phyloP scores from a whole-genome alignment of 2,888 invertebrate genomes.

The Hipparchia sbordonii region DNA sequence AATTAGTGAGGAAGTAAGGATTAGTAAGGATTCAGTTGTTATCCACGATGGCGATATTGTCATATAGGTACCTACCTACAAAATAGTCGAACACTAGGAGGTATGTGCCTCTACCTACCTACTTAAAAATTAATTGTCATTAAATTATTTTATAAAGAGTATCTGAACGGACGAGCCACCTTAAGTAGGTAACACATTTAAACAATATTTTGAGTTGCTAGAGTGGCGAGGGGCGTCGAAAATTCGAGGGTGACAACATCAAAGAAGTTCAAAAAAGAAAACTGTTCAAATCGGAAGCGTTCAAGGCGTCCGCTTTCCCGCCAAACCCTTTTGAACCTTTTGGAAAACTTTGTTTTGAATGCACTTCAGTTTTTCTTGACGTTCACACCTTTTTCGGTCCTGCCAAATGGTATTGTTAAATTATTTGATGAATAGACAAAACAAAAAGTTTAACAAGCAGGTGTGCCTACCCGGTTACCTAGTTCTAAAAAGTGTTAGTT shows the following conservation, averaged over 20 bases:
- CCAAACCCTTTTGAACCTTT: constrained; percentile 38
- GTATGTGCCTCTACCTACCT: neutral
- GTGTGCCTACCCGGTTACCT: neutral
- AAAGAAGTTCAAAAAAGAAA: constrained; percentile 61
- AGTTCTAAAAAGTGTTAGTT: neutral
- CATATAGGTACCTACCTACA: too few relatives aligned
- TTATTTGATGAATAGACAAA: neutral
- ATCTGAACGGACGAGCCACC: constrained; percentile 7
- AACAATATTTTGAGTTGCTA: constrained; percentile 35
- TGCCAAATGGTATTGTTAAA: neutral
- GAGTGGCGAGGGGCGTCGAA: constrained; percentile 27
- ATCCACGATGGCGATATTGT: too few relatives aligned
- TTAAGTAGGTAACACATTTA: constrained; percentile 34
- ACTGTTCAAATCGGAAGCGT: constrained; percentile 51
- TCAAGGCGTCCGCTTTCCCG: constrained; percentile 51
- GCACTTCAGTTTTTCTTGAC: constrained; percentile 40
- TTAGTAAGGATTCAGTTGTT: too few relatives aligned
- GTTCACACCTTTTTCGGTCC: constrained; percentile 23
- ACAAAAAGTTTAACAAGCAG: neutral
- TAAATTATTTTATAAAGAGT: neutral
- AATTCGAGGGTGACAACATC: constrained; percentile 50
- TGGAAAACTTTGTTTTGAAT: constrained; percentile 32
- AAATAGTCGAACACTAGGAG: neutral
- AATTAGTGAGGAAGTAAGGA: too few relatives aligned
- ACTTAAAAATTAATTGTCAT: constrained; percentile 15